Evolutionary conservation across 1,140 invertebrate genomes (phyloP).

Genomic region (Apis cerana): DNA sequence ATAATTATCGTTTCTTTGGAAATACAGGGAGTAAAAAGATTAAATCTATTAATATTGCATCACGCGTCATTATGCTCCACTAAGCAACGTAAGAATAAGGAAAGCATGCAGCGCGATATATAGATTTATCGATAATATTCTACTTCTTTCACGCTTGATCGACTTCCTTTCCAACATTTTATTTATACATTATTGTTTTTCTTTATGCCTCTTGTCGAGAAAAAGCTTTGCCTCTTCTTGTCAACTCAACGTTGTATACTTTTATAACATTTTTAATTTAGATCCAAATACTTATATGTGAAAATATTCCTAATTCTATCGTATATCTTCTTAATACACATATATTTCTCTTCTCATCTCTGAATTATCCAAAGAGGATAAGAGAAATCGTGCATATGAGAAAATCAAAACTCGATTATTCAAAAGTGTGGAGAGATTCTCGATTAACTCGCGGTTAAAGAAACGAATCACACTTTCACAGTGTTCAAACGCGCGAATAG

Average conservation of each 20-base stretch:
- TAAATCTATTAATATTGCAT: constrained; percentile 38
- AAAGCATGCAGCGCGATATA: background rate
- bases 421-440: too few relatives aligned
- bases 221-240: background rate
- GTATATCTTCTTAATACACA: too few relatives aligned
- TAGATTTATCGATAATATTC: constrained; percentile 33
- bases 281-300: too few relatives aligned
- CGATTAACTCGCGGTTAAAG: too few relatives aligned
- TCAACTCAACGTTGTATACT: background rate
- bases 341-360: too few relatives aligned
- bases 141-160: constrained; percentile 8
- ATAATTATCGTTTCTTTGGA: background rate
- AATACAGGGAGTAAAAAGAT: background rate
- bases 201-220: background rate
- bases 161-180: constrained; percentile 17
- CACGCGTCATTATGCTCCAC: constrained; percentile 12
- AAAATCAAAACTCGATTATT: too few relatives aligned
- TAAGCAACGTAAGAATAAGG: constrained; percentile 23
- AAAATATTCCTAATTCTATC: too few relatives aligned
- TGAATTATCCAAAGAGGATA: too few relatives aligned
- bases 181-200: background rate
- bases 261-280: background rate
- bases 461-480: too few relatives aligned
- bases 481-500: too few relatives aligned
- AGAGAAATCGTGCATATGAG: too few relatives aligned